A percentile compares a stretch with the other conserved stretches of the same genome.
Conservation (phyloP, 53 echinoderm and acorn worm genomes). For the Antedon mediterranea region DNA sequence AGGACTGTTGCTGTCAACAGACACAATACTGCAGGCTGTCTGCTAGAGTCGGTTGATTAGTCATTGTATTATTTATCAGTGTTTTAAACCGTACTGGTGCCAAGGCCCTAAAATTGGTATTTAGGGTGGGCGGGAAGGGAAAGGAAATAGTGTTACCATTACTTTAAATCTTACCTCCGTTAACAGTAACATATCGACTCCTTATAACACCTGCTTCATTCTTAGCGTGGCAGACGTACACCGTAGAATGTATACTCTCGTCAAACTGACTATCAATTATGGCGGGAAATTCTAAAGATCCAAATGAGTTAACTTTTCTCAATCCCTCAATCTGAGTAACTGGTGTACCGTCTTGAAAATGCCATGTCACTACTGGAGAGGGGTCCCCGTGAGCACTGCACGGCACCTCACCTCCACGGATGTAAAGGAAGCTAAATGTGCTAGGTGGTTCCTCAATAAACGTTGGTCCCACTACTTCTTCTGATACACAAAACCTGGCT, state of each 20-base stretch:
- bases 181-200: conserved; percentile 70
- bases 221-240: conserved; percentile 69
- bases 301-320: conserved; percentile 63
- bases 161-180: conserved; percentile 66
- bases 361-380: conserved; percentile 56
- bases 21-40: too few relatives aligned
- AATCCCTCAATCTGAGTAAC: conserved; percentile 45
- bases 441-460: conserved; percentile 63
- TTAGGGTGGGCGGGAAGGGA: too few relatives aligned
- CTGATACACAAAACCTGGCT: neutral
- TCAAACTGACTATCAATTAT: conserved; percentile 32
- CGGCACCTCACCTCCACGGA: conserved; percentile 44
- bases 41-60: too few relatives aligned
- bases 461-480: conserved; percentile 34
- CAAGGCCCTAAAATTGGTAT: too few relatives aligned
- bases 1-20: too few relatives aligned
- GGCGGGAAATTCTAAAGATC: conserved; percentile 66
- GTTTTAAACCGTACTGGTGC: too few relatives aligned
- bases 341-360: conserved; percentile 31
- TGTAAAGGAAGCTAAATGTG: conserved; percentile 56
- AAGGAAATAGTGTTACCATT: too few relatives aligned
- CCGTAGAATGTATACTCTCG: conserved; percentile 45
- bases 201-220: conserved; percentile 67
- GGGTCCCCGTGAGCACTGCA: conserved; percentile 78
- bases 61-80: too few relatives aligned